Evolutionary conservation across 1,140 invertebrate genomes (phyloP), one percentile per base, ranked within the genome.

Genomic region (Heliothis virescens): DNA sequence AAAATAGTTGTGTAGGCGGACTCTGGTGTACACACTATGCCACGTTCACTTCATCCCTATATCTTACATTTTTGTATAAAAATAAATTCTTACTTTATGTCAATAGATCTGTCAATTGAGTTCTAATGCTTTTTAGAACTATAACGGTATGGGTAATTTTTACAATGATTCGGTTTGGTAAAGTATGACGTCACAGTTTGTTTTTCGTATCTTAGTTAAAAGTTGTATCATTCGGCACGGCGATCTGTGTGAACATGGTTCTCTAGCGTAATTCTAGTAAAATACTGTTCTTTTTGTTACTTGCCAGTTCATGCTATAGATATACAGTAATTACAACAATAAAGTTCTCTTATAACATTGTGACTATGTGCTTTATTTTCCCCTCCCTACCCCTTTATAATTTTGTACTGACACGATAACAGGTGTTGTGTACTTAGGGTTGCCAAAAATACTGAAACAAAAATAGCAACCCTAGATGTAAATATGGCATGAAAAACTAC

Each of bases 261-360:
- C 91, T 88, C 87, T 94, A 94, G 91, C 52, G 75, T 78, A 57
- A 78, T 57, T 78, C 85, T 94, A 94, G 91, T 91, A 71, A 87
- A 92, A 89, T 91, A 93, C 85, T 92, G 85, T 94, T 90, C 87
- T 89, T 92, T 92, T 90, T 90, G 92, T 94, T 94, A 94, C 81
- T 92, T 91, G 92, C 92, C 91, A 91, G 88, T 93, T 94, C 91
- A 92, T 92, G 92, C 93, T 94, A 94, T 94, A 94, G 92, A 89
- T 94, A 94, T 93, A 92, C 92, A 83, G 89, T 94, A 94, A 94
- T 93, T 94, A 93, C 85, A 91, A 93, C 86, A 94, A 94, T 94
- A 94, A 94, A 94, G 89, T 94, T 94, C 93, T 94, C 93, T 94
- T 94, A 92, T 93, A 94, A 94, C 90, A 94, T 93, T 91, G 90